These are phyloP conservation scores for Heliconius hortense DNA, from an alignment of 2,888 invertebrate genomes.

Conservation along the genomic window DNA sequence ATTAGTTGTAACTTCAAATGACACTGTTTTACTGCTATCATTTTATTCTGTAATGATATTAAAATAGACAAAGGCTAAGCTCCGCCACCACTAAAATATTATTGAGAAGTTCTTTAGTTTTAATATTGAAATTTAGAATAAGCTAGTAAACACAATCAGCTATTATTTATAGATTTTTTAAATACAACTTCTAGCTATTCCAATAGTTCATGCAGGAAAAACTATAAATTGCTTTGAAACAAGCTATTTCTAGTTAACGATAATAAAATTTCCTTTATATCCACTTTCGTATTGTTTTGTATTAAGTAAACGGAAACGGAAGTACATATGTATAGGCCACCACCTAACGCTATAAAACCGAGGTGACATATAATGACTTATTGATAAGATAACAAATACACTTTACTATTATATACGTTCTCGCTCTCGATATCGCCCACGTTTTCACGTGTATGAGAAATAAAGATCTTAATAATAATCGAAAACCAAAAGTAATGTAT, in stretches of 20 bases:
- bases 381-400: conserved; percentile 12
- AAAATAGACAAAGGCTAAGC: background rate
- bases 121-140: background rate
- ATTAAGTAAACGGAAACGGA: conserved; percentile 18
- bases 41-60: background rate
- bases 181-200: background rate
- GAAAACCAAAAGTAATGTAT: background rate
- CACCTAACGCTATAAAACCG: conserved; percentile 22
- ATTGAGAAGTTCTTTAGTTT: background rate
- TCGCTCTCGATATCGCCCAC: background rate
- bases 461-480: background rate
- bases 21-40: background rate
- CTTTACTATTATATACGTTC: background rate
- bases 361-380: conserved; percentile 19
- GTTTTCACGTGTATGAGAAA: background rate
- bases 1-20: too few species aligned
- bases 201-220: background rate
- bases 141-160: background rate
- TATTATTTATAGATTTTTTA: background rate
- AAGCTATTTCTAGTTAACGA: background rate
- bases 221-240: conserved; percentile 15
- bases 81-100: background rate
- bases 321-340: conserved; percentile 1
- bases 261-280: conserved; percentile 13
- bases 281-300: conserved; percentile 6